These are phyloP conservation scores for Nemotelus nigrinus DNA, from an alignment of 2,888 invertebrate species.

Conservation along the genomic window DNA sequence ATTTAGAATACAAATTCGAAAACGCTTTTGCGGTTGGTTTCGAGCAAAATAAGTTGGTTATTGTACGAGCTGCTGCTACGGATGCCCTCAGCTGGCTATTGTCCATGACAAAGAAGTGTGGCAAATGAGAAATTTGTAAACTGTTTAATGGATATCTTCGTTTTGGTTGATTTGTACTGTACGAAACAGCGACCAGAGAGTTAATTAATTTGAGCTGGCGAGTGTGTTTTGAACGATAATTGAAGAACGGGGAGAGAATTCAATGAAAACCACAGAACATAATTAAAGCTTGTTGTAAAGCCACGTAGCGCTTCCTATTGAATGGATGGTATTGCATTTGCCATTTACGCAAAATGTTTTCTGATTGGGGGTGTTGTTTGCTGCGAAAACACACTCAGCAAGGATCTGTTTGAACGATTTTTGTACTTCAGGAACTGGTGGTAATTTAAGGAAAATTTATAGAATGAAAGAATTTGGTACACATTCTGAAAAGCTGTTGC, in stretches of 20 bases:
- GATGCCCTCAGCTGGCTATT: not conserved
- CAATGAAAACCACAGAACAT: not conserved
- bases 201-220: slow-evolving; percentile 15
- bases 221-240: not conserved
- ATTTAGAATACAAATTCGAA: slow-evolving; percentile 19
- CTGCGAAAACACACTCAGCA: no score
- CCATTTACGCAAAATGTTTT: no score
- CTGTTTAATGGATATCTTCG: slow-evolving; percentile 24
- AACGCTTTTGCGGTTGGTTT: not conserved
- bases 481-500: no score
- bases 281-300: no score
- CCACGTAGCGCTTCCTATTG: no score
- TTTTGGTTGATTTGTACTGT: slow-evolving; percentile 16
- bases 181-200: slow-evolving; percentile 5
- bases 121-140: slow-evolving; percentile 19
- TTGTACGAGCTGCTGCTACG: not conserved
- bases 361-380: no score
- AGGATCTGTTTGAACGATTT: no score
- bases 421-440: no score
- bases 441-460: no score
- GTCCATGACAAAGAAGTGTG: not conserved
- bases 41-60: slow-evolving; percentile 14
- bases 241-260: slow-evolving; percentile 21
- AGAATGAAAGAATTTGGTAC: no score
- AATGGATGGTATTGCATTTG: no score